phyloP scores from a whole-genome alignment of 2,797 vertebrate species.

The Tenualosa ilisha region DNA sequence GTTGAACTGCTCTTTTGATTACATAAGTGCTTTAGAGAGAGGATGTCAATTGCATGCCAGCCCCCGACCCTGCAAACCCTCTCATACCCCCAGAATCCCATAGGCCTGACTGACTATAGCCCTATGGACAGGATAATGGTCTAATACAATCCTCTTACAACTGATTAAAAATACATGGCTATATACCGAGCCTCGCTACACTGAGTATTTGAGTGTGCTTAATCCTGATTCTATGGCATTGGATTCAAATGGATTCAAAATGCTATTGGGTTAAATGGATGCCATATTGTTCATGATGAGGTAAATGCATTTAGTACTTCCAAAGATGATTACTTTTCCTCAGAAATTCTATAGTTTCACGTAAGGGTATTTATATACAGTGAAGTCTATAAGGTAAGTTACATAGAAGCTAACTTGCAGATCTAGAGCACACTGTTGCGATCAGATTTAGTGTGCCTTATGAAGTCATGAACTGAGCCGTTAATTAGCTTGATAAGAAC shows the following conservation, averaged over 20 bases:
- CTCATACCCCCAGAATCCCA: neutral
- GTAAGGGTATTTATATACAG: neutral
- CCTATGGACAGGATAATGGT: neutral
- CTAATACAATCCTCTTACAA: neutral
- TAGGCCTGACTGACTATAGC: neutral
- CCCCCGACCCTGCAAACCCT: too few species aligned
- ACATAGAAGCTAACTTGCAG: neutral
- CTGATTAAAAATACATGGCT: neutral
- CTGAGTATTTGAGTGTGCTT: neutral
- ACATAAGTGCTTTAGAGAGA: slow-evolving; percentile 3
- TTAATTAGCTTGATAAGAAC: neutral
- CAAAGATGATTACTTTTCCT: neutral
- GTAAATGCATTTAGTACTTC: neutral
- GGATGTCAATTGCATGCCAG: neutral
- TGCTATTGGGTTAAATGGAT: neutral
- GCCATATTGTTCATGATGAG: neutral
- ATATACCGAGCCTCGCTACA: too few species aligned
- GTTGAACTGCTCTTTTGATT: neutral
- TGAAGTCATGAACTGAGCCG: neutral
- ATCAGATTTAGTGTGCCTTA: neutral
- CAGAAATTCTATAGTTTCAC: neutral
- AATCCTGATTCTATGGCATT: neutral
- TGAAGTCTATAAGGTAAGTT: neutral
- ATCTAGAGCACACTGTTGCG: neutral
- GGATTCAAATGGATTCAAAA: neutral